A percentile compares a stretch with the other conserved stretches of the same genome.
Conservation (phyloP, 2,888 invertebrate species). For the Anagyrus pseudococci region DNA sequence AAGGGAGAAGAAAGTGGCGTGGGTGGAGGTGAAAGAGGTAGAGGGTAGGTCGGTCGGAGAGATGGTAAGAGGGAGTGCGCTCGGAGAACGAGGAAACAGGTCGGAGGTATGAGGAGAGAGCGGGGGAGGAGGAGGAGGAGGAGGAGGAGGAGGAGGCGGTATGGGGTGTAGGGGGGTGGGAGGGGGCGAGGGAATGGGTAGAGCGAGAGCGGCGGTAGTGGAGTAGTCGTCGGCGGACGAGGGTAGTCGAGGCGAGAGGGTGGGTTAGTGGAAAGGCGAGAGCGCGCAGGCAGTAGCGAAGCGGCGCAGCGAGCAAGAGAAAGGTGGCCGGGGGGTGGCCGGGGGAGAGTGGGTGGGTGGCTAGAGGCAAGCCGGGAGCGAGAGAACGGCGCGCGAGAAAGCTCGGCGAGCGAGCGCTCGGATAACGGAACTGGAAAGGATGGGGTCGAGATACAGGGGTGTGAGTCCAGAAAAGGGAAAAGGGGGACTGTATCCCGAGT, state of each 20-base stretch:
- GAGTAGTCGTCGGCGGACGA: no score
- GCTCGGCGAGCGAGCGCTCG: constrained; percentile 37
- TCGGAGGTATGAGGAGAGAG: no score
- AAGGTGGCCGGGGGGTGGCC: constrained; percentile 30
- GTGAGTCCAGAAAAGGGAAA: constrained; percentile 57
- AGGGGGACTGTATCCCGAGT: constrained; percentile 58
- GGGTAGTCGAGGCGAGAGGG: no score
- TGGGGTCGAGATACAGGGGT: constrained; percentile 53
- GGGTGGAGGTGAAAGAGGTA: constrained; percentile 42
- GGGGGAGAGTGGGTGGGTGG: constrained; percentile 34
- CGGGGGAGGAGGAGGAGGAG: constrained; percentile 10
- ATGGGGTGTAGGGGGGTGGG: constrained; percentile 16
- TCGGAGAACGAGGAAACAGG: constrained; percentile 14
- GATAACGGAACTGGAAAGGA: constrained; percentile 42
- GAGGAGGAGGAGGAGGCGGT: constrained; percentile 14
- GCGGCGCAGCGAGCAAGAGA: background rate
- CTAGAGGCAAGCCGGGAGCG: constrained; percentile 25
- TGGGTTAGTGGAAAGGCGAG: no score
- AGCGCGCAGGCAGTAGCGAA: constrained; percentile 25
- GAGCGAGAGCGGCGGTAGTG: constrained; percentile 35
- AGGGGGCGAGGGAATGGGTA: constrained; percentile 15
- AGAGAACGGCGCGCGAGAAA: constrained; percentile 40
- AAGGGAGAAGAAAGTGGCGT: constrained; percentile 12
- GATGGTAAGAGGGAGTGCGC: constrained; percentile 22
- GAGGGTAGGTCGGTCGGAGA: constrained; percentile 39